Base-by-base conservation (phyloP, 2,888 invertebrate genomes). In the Acanthosoma haemorrhoidale region DNA sequence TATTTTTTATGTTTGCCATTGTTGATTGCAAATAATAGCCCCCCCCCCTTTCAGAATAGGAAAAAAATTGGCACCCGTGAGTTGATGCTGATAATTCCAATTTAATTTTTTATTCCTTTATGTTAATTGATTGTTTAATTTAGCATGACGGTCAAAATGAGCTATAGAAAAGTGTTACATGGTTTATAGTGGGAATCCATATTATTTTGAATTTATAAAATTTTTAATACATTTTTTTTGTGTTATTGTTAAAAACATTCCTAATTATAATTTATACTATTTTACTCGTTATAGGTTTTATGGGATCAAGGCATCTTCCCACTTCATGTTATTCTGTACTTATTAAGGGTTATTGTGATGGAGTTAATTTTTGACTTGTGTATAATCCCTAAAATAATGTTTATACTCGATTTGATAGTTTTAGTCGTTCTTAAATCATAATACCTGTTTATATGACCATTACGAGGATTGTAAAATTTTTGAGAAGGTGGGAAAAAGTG, bases 321-420 rank as follows among this genome's bases (percentile, higher is more conserved):
- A n/a, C 57, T 67, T 34, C 51, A 67, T 51, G 18, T 36, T 16
- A 32, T 67, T 18, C 36, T 67, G 16, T 67, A 51, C 25, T 13
- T 67, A 25, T 25, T 67, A 18, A 61, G 18, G 16, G 38, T 67
- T 43, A 16, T 61, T 43, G n/a, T 69, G 16, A 31, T 51, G 6
- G 29, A 38, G 32, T 43, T 70, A 15, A 43, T 57, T 16, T 68
- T 68, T 39, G 43, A 41, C 21, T 36, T 39, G 61, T 63, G 41
- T 57, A 34, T 68, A 31, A 73, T 73, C 39, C 73, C 75, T 21
- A 74, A 74, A 71, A 63, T 72, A 16, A 13, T 67, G 18, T 67
- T 67, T 11, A 36, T 67, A 29, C 34, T 67, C n/a, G 57, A 67
- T 16, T 67, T 67, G 32, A 51, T 67, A 38, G 43, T 67, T 57